These are phyloP conservation scores for Elysia crispata DNA, from an alignment of 2,888 invertebrate species.

Conservation along the genomic window DNA sequence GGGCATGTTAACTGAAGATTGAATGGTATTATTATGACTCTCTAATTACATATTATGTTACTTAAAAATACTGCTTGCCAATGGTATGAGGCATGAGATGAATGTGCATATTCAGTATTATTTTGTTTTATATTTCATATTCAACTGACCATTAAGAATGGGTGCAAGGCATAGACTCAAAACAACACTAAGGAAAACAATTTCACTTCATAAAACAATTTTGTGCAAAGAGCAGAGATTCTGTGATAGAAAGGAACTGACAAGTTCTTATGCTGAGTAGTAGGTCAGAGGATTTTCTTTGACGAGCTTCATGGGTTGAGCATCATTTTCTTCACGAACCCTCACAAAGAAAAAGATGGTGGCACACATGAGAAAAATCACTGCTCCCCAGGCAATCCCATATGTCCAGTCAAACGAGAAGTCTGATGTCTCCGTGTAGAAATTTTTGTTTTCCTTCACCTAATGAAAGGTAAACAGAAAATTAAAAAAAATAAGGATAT, in stretches of 20 bases:
- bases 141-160: too few relatives aligned
- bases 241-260: not conserved
- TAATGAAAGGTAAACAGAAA: not conserved
- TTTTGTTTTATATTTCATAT: too few relatives aligned
- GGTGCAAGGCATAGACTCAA: not conserved
- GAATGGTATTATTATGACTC: too few relatives aligned
- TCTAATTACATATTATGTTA: too few relatives aligned
- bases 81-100: too few relatives aligned
- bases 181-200: not conserved
- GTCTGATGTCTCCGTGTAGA: slow-evolving; percentile 48
- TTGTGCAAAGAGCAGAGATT: not conserved
- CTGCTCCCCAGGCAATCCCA: slow-evolving; percentile 66
- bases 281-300: slow-evolving; percentile 3
- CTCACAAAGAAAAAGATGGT: slow-evolving; percentile 62
- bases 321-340: slow-evolving; percentile 45
- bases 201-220: not conserved
- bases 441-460: slow-evolving; percentile 39
- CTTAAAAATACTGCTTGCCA: too few relatives aligned
- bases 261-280: not conserved
- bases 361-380: slow-evolving; percentile 63
- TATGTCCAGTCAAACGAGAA: slow-evolving; percentile 67
- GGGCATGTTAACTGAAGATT: too few relatives aligned
- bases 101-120: too few relatives aligned
- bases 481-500: too few relatives aligned
- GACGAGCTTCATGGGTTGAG: slow-evolving; percentile 39